These are phyloP conservation scores for Epizoanthus stellaris DNA, from an alignment of 92 coral and sea anemone genomes.

Conservation along the genomic window DNA sequence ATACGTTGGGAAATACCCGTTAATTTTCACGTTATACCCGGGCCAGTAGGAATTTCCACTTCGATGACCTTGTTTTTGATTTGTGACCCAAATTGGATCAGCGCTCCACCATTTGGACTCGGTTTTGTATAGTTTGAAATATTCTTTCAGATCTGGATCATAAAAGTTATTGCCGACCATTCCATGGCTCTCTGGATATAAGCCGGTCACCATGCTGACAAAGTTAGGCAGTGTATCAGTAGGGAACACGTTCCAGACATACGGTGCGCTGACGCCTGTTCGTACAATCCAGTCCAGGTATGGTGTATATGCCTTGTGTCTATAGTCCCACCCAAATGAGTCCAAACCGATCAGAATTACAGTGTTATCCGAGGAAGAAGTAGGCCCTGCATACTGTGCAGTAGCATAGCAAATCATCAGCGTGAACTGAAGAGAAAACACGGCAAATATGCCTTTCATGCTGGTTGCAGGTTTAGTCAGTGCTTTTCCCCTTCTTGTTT, in stretches of 20 bases:
- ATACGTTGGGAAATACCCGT: slow-evolving; percentile 66
- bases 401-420: too few species aligned
- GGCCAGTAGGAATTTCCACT: slow-evolving; percentile 88
- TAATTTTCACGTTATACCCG: slow-evolving; percentile 74
- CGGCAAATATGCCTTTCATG: too few species aligned
- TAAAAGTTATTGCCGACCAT: slow-evolving; percentile 70
- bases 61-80: slow-evolving; percentile 79
- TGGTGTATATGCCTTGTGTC: slow-evolving; percentile 71
- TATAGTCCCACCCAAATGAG: slow-evolving; percentile 87
- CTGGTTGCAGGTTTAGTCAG: too few species aligned
- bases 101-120: slow-evolving; percentile 85
- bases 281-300: slow-evolving; percentile 66
- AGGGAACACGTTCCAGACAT: slow-evolving; percentile 80
- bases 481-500: too few species aligned
- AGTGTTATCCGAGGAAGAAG: slow-evolving; percentile 29
- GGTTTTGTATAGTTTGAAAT: slow-evolving; percentile 64
- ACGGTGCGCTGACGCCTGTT: slow-evolving; percentile 80
- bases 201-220: slow-evolving; percentile 82
- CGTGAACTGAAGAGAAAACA: too few species aligned
- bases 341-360: slow-evolving; percentile 76
- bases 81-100: slow-evolving; percentile 90
- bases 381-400: too few species aligned
- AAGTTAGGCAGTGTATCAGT: slow-evolving; percentile 81
- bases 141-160: slow-evolving; percentile 76
- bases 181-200: slow-evolving; percentile 92